Evolutionary conservation across 2,113 vertebrate genomes (phyloP).

Genomic region (Scopus umbretta): DNA sequence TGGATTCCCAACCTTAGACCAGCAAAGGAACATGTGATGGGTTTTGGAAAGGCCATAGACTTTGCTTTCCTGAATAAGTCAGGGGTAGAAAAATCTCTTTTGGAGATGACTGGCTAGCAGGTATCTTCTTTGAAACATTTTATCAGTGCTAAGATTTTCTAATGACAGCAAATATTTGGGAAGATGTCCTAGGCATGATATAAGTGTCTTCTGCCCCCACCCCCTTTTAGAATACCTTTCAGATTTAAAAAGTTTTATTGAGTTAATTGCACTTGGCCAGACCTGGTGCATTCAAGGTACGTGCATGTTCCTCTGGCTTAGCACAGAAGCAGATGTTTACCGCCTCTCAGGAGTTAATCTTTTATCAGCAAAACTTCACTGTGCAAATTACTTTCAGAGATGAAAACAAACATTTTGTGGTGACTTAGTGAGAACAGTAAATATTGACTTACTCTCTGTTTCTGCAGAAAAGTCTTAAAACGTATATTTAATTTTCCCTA

Average conservation of each 20-base stretch:
- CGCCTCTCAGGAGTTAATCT: background rate
- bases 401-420: background rate
- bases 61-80: background rate
- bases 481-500: background rate
- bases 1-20: background rate
- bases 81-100: background rate
- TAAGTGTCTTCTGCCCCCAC: background rate
- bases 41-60: background rate
- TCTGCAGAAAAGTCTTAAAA: background rate
- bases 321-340: background rate
- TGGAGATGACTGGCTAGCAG: background rate
- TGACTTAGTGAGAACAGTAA: constrained; percentile 25
- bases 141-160: background rate
- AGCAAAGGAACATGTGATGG: background rate
- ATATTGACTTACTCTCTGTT: background rate
- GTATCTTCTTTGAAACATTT: background rate
- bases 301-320: background rate
- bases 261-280: background rate
- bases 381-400: background rate
- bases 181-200: background rate
- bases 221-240: background rate
- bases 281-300: background rate
- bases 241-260: background rate
- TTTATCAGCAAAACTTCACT: background rate
- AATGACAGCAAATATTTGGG: background rate